These are phyloP conservation scores for Sinelater perroti DNA, from an alignment of 2,888 invertebrate species.

Conservation along the genomic window DNA sequence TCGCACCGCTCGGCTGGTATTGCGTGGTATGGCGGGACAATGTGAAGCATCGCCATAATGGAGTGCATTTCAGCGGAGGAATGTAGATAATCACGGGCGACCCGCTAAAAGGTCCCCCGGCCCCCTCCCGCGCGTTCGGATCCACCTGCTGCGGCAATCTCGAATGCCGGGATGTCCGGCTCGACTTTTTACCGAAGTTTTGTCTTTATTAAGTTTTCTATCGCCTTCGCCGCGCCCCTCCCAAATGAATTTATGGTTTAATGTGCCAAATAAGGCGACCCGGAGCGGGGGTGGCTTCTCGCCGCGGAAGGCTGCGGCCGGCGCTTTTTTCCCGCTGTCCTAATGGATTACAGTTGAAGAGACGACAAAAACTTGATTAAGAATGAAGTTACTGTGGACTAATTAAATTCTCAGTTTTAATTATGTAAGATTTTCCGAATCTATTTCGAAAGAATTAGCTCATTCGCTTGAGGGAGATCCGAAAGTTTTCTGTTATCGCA, in stretches of 20 bases:
- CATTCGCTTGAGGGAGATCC: background rate
- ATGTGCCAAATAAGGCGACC: slow-evolving; percentile 10
- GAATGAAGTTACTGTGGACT: slow-evolving; percentile 4
- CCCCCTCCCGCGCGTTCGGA: slow-evolving; percentile 31
- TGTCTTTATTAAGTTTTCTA: slow-evolving; percentile 32
- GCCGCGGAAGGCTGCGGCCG: background rate
- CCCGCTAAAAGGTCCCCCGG: slow-evolving; percentile 27
- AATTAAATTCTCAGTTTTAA: slow-evolving; percentile 12
- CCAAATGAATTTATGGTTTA: slow-evolving; percentile 16
- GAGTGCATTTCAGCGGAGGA: slow-evolving; percentile 55
- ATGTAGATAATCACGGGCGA: slow-evolving; percentile 56
- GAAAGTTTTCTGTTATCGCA: slow-evolving; percentile 9
- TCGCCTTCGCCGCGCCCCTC: slow-evolving; percentile 10
- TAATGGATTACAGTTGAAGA: background rate
- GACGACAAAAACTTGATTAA: slow-evolving; percentile 7
- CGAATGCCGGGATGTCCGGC: slow-evolving; percentile 51
- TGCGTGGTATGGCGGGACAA: slow-evolving; percentile 47
- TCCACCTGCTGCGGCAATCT: slow-evolving; percentile 50
- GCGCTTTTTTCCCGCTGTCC: background rate
- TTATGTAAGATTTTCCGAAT: slow-evolving; percentile 3
- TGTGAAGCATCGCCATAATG: slow-evolving; percentile 52
- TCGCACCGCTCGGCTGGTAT: slow-evolving; percentile 35
- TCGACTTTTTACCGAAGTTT: slow-evolving; percentile 38
- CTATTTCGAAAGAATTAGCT: background rate
- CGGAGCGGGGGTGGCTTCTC: too few species aligned